These are phyloP conservation scores for Cirrhinus mrigala DNA, from an alignment of 2,797 vertebrate species.

Conservation along the genomic window DNA sequence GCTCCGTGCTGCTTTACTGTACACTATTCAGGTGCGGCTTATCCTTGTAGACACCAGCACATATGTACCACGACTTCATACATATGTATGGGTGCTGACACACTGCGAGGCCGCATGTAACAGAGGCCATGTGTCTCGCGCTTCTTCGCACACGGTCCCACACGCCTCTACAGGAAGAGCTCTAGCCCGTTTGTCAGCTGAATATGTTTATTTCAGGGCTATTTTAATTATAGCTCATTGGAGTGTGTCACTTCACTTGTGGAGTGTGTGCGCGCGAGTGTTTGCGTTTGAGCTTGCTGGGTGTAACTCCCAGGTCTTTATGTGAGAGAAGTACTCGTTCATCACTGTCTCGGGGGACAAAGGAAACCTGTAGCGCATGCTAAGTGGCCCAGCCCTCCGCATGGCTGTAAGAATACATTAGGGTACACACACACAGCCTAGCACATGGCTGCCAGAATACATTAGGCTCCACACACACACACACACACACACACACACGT, in stretches of 20 bases:
- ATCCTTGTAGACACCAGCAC: conserved; percentile 10
- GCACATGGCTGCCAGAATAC: conserved; percentile 60
- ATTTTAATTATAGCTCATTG: conserved; percentile 66
- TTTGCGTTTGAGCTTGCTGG: conserved; percentile 59
- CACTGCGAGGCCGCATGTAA: conserved; percentile 11
- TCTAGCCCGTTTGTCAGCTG: conserved; percentile 37
- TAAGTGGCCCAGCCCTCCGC: conserved; percentile 63
- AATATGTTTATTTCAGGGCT: conserved; percentile 60
- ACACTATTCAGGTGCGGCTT: conserved; percentile 32
- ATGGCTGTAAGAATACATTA: conserved; percentile 64
- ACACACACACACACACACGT: conserved; percentile 37
- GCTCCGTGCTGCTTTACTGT: conserved; percentile 3
- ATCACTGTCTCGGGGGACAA: conserved; percentile 73
- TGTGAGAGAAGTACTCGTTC: conserved; percentile 69
- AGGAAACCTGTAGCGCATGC: conserved; percentile 71
- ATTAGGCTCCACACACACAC: conserved; percentile 50
- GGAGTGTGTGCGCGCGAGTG: conserved; percentile 53
- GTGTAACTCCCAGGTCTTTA: conserved; percentile 66
- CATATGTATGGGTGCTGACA: conserved; percentile 33
- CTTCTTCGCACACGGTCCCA: neutral
- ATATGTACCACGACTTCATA: conserved; percentile 16
- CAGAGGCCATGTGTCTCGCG: neutral
- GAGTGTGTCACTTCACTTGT: conserved; percentile 60
- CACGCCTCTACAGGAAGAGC: conserved; percentile 35
- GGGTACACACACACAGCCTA: conserved; percentile 45